phyloP scores from a whole-genome alignment of 1,140 invertebrate species.

The Trialeurodes vaporariorum region DNA sequence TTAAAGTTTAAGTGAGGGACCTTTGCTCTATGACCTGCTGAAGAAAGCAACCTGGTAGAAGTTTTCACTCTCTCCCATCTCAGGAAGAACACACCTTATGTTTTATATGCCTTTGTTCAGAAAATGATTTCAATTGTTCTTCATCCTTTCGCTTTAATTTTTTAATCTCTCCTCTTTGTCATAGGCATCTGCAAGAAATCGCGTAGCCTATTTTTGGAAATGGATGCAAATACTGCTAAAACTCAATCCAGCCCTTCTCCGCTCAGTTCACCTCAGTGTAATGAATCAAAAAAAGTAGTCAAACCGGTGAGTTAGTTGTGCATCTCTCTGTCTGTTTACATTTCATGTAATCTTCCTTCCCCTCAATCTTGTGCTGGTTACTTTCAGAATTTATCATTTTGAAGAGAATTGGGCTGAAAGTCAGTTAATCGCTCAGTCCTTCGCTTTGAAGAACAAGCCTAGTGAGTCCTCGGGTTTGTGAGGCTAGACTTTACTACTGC shows the following conservation, averaged over 20 bases:
- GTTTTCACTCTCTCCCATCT: background rate
- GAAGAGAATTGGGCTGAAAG: too few relatives aligned
- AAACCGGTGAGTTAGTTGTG: conserved; percentile 4
- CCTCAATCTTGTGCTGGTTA: too few relatives aligned
- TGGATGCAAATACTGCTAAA: conserved; percentile 54
- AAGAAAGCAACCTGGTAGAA: too few relatives aligned
- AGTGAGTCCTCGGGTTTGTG: too few relatives aligned
- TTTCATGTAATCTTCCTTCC: too few relatives aligned
- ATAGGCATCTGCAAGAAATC: conserved; percentile 76
- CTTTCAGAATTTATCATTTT: too few relatives aligned
- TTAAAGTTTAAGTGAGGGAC: too few relatives aligned
- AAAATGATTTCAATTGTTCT: conserved; percentile 1
- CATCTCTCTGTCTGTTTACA: background rate
- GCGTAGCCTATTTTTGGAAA: conserved; percentile 67
- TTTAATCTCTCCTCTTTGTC: conserved; percentile 12
- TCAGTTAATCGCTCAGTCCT: too few relatives aligned
- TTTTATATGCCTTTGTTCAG: background rate
- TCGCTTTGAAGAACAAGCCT: too few relatives aligned
- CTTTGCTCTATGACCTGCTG: too few relatives aligned
- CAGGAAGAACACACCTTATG: background rate
- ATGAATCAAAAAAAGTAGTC: conserved; percentile 27
- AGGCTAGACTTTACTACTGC: too few relatives aligned
- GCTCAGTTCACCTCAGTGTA: conserved; percentile 30
- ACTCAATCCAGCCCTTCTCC: conserved; percentile 23
- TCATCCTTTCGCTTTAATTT: background rate